Conservation (phyloP, 2,888 invertebrate genomes). For the Leistus spinibarbis region DNA sequence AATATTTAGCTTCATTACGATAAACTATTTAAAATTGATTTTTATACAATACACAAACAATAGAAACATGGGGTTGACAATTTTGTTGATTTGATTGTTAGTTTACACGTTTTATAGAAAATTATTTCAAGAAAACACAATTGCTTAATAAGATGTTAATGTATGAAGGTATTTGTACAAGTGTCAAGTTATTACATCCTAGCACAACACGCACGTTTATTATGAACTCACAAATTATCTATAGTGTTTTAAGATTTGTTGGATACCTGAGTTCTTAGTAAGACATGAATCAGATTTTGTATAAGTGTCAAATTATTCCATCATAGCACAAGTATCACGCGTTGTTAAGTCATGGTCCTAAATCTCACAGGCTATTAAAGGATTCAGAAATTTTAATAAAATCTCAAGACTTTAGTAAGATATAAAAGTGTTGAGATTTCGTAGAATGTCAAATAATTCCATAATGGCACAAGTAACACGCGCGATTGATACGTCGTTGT, state of each 20-base stretch:
- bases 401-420: neutral
- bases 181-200: neutral
- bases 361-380: neutral
- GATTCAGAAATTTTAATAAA: neutral
- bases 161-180: neutral
- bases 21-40: neutral
- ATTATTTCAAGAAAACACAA: neutral
- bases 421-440: neutral
- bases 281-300: neutral
- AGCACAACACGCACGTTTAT: neutral
- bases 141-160: neutral
- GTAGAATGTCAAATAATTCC: neutral
- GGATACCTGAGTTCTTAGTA: neutral
- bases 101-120: neutral
- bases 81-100: neutral
- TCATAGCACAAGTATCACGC: neutral
- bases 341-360: neutral
- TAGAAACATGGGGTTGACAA: slow-evolving; percentile 2
- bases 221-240: neutral
- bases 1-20: neutral
- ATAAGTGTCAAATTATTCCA: neutral
- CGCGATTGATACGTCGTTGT: neutral
- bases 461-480: neutral
- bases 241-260: neutral
- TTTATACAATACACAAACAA: slow-evolving; percentile 3